phyloP scores from a whole-genome alignment of 2,797 vertebrate genomes.

The Hypotaenidia philippensis region DNA sequence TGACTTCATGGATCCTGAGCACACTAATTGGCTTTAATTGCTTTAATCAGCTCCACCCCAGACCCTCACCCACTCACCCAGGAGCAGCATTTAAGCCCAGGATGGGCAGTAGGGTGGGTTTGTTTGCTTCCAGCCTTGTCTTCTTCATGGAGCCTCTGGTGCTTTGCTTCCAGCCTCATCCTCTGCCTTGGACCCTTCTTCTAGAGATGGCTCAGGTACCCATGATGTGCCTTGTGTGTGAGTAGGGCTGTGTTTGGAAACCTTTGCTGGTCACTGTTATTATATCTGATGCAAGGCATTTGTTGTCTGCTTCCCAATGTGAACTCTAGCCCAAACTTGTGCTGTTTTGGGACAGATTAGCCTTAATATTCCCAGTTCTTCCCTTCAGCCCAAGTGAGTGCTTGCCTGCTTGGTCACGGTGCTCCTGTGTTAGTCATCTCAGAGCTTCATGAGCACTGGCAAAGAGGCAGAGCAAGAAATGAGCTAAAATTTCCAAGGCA shows the following conservation, averaged over 20 bases:
- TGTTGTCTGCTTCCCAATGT: neutral
- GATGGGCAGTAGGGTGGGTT: rapidly evolving
- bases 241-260: neutral
- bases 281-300: neutral
- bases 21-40: neutral
- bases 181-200: neutral
- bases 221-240: rapidly evolving
- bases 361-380: neutral
- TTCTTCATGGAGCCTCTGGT: rapidly evolving
- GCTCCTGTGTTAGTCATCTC: neutral
- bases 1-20: neutral
- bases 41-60: neutral
- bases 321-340: neutral
- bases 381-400: neutral
- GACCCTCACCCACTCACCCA: neutral
- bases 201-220: rapidly evolving
- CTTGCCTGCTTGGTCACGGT: neutral
- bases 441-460: neutral
- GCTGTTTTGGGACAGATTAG: neutral
- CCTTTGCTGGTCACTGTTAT: rapidly evolving
- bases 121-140: rapidly evolving
- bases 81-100: neutral
- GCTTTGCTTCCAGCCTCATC: rapidly evolving
- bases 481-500: slow-evolving; percentile 46
- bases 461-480: neutral